Percentiles rank a stretch among this genome's conserved stretches.
Conservation (phyloP, 1,140 invertebrate genomes). For the Drosophila kurseongensis region DNA sequence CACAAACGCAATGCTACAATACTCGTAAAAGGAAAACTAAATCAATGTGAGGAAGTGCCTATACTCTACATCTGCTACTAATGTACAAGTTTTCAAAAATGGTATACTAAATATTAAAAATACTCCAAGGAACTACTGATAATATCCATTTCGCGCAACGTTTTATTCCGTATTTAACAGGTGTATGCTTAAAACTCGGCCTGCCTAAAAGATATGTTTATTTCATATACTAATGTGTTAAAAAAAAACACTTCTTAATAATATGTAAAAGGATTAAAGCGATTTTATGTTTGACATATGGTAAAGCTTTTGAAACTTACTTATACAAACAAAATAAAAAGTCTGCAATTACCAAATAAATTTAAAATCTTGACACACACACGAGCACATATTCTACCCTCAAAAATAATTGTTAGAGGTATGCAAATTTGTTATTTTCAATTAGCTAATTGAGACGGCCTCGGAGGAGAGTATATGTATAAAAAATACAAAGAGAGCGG, state of each 20-base stretch:
- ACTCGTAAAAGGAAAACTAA: background rate
- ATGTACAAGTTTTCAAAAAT: too few relatives aligned
- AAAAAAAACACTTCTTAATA: too few relatives aligned
- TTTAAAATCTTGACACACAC: background rate
- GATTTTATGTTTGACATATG: too few relatives aligned
- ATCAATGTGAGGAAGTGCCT: conserved; percentile 13
- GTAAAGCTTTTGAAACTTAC: too few relatives aligned
- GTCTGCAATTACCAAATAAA: background rate
- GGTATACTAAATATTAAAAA: background rate
- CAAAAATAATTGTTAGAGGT: conserved; percentile 3
- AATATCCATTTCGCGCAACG: too few relatives aligned
- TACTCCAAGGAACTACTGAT: background rate
- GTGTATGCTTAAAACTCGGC: too few relatives aligned
- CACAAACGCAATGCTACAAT: conserved; percentile 28
- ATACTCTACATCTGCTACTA: conserved; percentile 12
- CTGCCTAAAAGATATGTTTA: too few relatives aligned
- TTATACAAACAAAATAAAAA: too few relatives aligned
- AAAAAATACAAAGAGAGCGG: conserved; percentile 22
- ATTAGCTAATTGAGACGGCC: conserved; percentile 27
- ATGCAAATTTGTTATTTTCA: background rate
- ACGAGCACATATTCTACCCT: background rate
- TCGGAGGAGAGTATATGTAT: conserved; percentile 11
- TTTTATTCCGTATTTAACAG: too few relatives aligned
- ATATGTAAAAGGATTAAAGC: too few relatives aligned
- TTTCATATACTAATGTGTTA: background rate